These are phyloP conservation scores for Macaria liturata DNA, from an alignment of 2,888 invertebrate genomes.

Conservation along the genomic window DNA sequence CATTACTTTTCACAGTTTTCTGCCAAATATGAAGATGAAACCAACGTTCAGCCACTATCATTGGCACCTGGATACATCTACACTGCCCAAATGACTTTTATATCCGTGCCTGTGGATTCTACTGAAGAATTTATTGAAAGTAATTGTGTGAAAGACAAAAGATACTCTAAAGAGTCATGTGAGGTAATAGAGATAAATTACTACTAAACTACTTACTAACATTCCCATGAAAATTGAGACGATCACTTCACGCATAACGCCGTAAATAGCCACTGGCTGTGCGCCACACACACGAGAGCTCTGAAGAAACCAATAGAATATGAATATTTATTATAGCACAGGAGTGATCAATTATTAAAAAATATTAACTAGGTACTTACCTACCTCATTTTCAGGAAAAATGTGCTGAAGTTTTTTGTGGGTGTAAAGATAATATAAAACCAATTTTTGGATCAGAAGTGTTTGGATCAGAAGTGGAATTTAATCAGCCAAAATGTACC, in stretches of 20 bases:
- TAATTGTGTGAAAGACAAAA: constrained; percentile 37
- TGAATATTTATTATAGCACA: too few species aligned
- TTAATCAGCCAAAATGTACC: constrained; percentile 45
- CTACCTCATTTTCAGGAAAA: constrained; percentile 43
- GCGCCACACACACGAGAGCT: too few species aligned
- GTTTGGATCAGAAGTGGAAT: neutral
- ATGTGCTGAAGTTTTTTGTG: constrained; percentile 60
- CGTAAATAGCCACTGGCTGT: too few species aligned
- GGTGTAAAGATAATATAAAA: constrained; percentile 58
- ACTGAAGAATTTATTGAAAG: constrained; percentile 43
- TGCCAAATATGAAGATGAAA: constrained; percentile 54
- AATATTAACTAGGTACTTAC: too few species aligned
- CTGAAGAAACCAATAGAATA: too few species aligned
- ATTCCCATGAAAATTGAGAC: too few species aligned
- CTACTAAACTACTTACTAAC: too few species aligned
- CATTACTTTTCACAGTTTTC: constrained; percentile 46
- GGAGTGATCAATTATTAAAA: too few species aligned
- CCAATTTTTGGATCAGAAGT: constrained; percentile 4
- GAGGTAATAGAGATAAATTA: constrained; percentile 37
- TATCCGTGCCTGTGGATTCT: constrained; percentile 45
- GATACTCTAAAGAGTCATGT: constrained; percentile 45
- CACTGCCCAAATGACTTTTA: constrained; percentile 50
- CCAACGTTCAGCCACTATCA: constrained; percentile 42
- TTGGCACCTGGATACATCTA: constrained; percentile 52
- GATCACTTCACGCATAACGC: too few species aligned